These are phyloP conservation scores for Megaleporinus macrocephalus DNA, from an alignment of 2,113 vertebrate genomes.

Conservation along the genomic window DNA sequence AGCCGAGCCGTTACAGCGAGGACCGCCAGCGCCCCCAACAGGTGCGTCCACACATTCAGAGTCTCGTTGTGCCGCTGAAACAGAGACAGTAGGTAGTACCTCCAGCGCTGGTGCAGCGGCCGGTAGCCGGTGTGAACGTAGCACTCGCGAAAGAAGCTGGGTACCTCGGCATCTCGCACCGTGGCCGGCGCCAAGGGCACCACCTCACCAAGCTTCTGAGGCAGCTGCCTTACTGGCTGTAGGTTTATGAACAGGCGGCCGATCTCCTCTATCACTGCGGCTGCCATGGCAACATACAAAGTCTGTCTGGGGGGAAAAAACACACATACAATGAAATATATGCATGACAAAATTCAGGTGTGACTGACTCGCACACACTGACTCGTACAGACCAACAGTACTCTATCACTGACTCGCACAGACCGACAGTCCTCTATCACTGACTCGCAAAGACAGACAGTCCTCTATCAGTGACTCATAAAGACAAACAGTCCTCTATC, in stretches of 20 bases:
- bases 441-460: no score
- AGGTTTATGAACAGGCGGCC: conserved; percentile 77
- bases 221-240: conserved; percentile 73
- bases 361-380: no score
- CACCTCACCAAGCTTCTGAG: conserved; percentile 67
- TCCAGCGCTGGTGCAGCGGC: conserved; percentile 82
- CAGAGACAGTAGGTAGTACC: conserved; percentile 86
- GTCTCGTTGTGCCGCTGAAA: conserved; percentile 92
- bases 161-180: conserved; percentile 80
- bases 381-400: no score
- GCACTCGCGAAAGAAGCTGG: conserved; percentile 84
- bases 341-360: no score
- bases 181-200: conserved; percentile 75
- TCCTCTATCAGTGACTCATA: no score
- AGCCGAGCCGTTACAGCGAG: conserved; percentile 76
- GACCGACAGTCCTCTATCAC: no score
- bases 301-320: no score
- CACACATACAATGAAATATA: not conserved
- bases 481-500: no score
- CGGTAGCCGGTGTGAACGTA: conserved; percentile 85
- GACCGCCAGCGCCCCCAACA: conserved; percentile 78
- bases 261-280: conserved; percentile 75
- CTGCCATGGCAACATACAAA: conserved; percentile 82
- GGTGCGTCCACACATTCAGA: conserved; percentile 90
- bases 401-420: no score